Base-by-base conservation (phyloP, 2,888 invertebrate genomes). In the Aspidiotus rigidus region DNA sequence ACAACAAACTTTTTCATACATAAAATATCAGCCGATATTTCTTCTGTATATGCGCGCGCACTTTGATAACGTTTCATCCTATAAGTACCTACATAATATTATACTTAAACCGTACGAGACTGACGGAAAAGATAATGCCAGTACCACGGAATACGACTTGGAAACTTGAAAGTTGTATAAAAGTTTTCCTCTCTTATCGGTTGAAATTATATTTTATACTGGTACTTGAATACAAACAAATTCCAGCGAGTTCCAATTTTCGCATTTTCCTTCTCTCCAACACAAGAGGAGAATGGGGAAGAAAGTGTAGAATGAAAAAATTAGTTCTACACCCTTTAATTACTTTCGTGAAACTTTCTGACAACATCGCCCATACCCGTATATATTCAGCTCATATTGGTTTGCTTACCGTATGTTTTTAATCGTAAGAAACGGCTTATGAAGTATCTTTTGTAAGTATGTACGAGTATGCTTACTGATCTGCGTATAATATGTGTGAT, bases 161-260 rank as follows among this genome's bases (percentile, higher is more conserved):
- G 57, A 64, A 64, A 56, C 57, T 64, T 42, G 5, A 39, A 66
- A 59, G 59, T 66, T 66, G 28, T 28, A 66, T 66, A 66, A 66
- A 57, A 66, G 66, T 66, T 66, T 66, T 66, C 28, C 28, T 66
- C 66, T 66, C 59, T 66, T 66, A 66, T 66, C 66, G 66, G 66
- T 66, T 66, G 66, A 66, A 66, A 66, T 66, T 66, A 66, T 66
- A 59, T 66, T 66, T 66, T 59, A 66, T 66, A 59, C 56, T 66
- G 28, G 66, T 28, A 59, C 49, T 16, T 59, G 57, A 66, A 59
- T 59, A 66, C 44, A 59, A 66, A 42, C 57, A 57, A 66, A 66
- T 66, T 59, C 59, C 49, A 55, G 28, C 40, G 59, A 66, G 66
- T 66, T 60, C 57, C 28, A 62, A 28, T 28, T 28, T 28, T 28